These are phyloP conservation scores for Falco novaeseelandiae DNA, from an alignment of 2,797 vertebrate genomes.

Conservation along the genomic window DNA sequence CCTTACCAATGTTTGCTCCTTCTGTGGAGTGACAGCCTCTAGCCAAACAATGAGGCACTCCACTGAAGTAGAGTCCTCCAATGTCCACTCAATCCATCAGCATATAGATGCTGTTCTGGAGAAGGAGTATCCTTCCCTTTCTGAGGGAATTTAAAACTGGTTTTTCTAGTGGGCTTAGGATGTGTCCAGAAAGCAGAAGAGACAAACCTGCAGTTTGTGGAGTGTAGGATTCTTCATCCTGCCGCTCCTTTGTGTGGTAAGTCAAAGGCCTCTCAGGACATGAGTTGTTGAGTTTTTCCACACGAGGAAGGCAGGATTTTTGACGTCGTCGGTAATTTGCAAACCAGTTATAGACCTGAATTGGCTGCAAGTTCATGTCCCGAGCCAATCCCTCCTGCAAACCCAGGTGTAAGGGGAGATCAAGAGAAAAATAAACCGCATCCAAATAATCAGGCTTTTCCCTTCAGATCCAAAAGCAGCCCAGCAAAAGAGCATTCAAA, in stretches of 20 bases:
- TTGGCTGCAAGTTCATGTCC: constrained; percentile 28
- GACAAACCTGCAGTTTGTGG: neutral
- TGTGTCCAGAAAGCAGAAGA: neutral
- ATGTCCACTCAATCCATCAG: neutral
- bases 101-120: neutral
- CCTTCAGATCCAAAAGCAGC: neutral
- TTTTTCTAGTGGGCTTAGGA: neutral
- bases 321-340: constrained; percentile 70
- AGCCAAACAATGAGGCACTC: neutral
- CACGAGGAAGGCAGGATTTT: neutral
- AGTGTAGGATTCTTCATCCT: neutral
- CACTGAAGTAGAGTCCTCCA: neutral
- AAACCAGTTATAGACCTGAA: constrained; percentile 76
- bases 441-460: neutral
- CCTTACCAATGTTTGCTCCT: neutral
- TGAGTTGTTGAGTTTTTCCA: neutral
- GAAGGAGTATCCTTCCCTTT: neutral
- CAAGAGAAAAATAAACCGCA: neutral
- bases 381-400: constrained; percentile 65
- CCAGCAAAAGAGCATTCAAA: neutral
- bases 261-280: neutral
- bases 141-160: neutral
- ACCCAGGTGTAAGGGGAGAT: neutral
- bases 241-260: neutral
- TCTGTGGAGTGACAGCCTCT: neutral